Conservation (phyloP, 2,888 invertebrate species). For the Gryllus longicercus region DNA sequence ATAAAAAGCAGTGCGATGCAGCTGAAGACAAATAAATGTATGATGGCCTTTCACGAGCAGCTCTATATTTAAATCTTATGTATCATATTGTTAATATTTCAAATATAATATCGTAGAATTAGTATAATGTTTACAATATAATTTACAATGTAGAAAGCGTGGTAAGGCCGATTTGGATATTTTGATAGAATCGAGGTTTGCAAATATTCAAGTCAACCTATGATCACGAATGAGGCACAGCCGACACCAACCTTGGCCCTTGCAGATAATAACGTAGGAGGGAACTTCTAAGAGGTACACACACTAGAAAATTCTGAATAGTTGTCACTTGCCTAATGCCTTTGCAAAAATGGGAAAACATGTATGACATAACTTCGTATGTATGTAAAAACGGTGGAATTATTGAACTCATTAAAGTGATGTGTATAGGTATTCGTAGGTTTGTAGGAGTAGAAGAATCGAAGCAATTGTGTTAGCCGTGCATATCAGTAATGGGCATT, state of each 20-base stretch:
- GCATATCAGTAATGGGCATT: constrained; percentile 17
- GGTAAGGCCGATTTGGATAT: no score
- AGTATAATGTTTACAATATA: no score
- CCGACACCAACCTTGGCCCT: not conserved
- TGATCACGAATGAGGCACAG: not conserved
- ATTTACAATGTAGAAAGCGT: no score
- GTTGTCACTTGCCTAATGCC: not conserved
- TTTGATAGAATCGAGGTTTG: not conserved
- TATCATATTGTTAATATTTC: no score
- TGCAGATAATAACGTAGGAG: not conserved
- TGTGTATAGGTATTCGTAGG: not conserved
- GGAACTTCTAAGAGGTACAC: not conserved
- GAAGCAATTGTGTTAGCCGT: not conserved
- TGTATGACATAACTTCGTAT: not conserved
- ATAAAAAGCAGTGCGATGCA: not conserved
- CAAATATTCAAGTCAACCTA: not conserved
- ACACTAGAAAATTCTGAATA: not conserved
- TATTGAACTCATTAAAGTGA: not conserved
- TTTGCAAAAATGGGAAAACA: not conserved
- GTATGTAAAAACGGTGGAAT: not conserved
- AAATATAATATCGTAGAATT: no score
- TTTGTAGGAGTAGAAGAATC: not conserved
- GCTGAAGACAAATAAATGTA: not conserved
- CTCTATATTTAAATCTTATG: no score
- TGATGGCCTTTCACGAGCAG: not conserved